phyloP scores from a whole-genome alignment of 2,797 vertebrate genomes.

The Lacerta agilis region DNA sequence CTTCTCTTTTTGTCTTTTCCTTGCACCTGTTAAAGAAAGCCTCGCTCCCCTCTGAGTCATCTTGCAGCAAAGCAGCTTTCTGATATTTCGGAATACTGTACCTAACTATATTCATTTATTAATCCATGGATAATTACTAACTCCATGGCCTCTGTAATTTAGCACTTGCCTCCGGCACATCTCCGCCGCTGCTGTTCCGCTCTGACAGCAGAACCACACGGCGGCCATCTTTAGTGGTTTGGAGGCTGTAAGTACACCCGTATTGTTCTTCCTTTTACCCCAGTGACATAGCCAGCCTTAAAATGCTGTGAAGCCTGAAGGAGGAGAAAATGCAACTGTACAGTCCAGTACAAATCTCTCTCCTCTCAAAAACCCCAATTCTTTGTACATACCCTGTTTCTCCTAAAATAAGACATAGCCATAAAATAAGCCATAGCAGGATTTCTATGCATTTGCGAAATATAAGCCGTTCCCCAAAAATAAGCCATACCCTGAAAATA shows the following conservation, averaged over 20 bases:
- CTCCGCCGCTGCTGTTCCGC: not conserved
- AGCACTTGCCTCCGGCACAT: not conserved
- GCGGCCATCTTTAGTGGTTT: not conserved
- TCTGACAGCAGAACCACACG: not conserved
- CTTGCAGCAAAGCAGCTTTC: constrained; percentile 13
- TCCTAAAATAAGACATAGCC: too few relatives aligned
- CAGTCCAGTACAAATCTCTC: not conserved
- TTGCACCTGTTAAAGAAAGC: constrained; percentile 8
- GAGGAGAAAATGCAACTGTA: not conserved
- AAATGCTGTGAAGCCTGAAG: not conserved
- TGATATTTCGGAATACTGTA: not conserved
- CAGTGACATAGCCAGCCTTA: not conserved
- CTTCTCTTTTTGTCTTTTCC: not conserved
- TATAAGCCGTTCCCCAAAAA: too few relatives aligned
- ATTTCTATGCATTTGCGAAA: too few relatives aligned
- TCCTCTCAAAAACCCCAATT: too few relatives aligned
- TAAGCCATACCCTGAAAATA: too few relatives aligned
- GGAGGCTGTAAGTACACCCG: not conserved
- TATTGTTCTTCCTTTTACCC: not conserved
- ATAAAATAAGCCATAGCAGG: too few relatives aligned
- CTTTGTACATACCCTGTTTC: not conserved
- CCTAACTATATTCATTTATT: not conserved
- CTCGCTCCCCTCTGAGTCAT: not conserved
- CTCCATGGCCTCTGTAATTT: not conserved
- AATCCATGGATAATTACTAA: not conserved